Conservation (phyloP, 1,140 invertebrate species). For the Rhizoglyphus robini region DNA sequence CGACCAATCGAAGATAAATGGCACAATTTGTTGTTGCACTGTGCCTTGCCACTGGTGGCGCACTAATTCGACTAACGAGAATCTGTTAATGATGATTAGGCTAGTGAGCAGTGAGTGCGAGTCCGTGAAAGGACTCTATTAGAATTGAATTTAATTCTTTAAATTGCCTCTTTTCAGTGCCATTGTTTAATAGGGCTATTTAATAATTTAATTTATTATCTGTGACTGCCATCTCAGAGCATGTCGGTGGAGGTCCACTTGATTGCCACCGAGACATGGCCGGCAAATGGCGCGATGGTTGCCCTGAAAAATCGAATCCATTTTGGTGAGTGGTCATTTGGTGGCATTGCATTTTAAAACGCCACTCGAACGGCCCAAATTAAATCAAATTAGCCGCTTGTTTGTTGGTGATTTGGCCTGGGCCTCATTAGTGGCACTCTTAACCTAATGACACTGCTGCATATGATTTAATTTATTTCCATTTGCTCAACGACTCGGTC, state of each 20-base stretch:
- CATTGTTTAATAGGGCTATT: constrained; percentile 1
- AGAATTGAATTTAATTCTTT: constrained; percentile 13
- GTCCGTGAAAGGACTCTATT: not conserved
- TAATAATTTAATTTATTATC: constrained; percentile 13
- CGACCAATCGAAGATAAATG: constrained; percentile 8
- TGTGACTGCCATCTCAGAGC: constrained; percentile 2
- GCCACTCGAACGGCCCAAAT: not conserved
- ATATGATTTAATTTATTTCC: not conserved
- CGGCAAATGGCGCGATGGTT: not conserved
- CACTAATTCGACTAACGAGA: constrained; percentile 6
- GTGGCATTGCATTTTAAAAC: not conserved
- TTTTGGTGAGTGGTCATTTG: constrained; percentile 13
- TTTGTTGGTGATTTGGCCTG: not conserved
- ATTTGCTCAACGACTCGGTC: not conserved
- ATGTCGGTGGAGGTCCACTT: not conserved
- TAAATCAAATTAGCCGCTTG: constrained; percentile 18
- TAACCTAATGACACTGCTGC: constrained; percentile 9
- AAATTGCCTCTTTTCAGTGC: not conserved
- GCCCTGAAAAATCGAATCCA: not conserved
- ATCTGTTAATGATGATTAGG: constrained; percentile 14
- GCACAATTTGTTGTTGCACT: constrained; percentile 7
- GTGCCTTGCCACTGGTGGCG: not conserved
- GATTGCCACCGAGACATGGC: not conserved
- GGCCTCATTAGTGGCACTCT: not conserved
- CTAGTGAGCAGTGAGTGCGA: not conserved